phyloP scores from a whole-genome alignment of 2,888 invertebrate genomes.

The Andrena praecox region DNA sequence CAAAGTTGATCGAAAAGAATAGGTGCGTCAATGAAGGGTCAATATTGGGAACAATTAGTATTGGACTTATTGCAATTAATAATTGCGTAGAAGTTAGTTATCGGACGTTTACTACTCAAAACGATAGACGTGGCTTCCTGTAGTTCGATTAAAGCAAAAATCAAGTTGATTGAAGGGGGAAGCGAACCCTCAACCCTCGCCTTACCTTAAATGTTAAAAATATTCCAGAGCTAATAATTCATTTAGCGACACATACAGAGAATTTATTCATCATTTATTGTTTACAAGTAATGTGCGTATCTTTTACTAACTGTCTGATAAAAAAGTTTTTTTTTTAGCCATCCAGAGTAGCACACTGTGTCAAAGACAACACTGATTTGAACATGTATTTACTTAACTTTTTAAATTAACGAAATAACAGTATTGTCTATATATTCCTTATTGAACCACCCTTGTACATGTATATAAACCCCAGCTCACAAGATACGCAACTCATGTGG shows the following conservation, averaged over 20 bases:
- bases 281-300: neutral
- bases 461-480: slow-evolving; percentile 38
- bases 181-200: no score
- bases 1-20: no score
- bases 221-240: no score
- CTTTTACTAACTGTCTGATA: neutral
- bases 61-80: neutral
- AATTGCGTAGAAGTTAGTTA: neutral
- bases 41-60: neutral
- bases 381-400: neutral
- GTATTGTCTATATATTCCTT: neutral
- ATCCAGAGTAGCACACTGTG: no score
- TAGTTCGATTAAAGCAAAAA: no score
- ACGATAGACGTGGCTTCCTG: no score
- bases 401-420: neutral
- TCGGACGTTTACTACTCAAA: no score
- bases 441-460: slow-evolving; percentile 1
- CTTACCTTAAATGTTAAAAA: no score
- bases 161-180: no score
- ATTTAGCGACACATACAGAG: no score
- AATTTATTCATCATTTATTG: neutral
- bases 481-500: slow-evolving; percentile 28
- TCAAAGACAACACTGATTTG: no score
- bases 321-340: neutral
- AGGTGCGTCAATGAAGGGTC: neutral